Evolutionary conservation across 2,797 vertebrate species (phyloP).

Genomic region (Oreochromis grahami): DNA sequence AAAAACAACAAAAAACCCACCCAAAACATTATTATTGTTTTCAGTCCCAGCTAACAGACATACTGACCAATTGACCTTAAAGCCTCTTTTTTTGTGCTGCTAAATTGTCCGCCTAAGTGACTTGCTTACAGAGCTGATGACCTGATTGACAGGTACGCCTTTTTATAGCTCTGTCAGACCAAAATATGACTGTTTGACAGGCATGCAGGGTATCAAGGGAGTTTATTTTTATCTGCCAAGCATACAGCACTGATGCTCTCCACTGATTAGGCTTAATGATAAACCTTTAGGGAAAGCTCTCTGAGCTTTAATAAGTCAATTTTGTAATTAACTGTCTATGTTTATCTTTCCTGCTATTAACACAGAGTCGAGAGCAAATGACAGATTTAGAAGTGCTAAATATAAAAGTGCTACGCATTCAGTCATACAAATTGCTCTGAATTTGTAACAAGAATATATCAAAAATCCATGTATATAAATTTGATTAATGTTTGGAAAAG

Average conservation of each 20-base stretch:
- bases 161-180: background rate
- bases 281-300: background rate
- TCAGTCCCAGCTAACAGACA: background rate
- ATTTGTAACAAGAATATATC: background rate
- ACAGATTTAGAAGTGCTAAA: background rate
- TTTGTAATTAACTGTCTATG: background rate
- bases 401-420: background rate
- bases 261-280: background rate
- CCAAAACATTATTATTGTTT: background rate
- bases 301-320: background rate
- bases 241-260: background rate
- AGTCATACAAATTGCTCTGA: background rate
- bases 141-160: background rate
- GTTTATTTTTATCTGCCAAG: background rate
- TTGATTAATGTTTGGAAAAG: background rate
- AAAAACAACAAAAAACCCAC: background rate
- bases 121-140: background rate
- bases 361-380: background rate
- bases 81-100: background rate
- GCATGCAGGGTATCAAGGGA: background rate
- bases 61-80: background rate
- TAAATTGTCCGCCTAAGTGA: accelerated
- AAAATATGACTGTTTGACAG: background rate
- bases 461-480: background rate
- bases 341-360: background rate